These are phyloP conservation scores for Cephalotes varians DNA, from an alignment of 2,888 invertebrate species.

Conservation along the genomic window DNA sequence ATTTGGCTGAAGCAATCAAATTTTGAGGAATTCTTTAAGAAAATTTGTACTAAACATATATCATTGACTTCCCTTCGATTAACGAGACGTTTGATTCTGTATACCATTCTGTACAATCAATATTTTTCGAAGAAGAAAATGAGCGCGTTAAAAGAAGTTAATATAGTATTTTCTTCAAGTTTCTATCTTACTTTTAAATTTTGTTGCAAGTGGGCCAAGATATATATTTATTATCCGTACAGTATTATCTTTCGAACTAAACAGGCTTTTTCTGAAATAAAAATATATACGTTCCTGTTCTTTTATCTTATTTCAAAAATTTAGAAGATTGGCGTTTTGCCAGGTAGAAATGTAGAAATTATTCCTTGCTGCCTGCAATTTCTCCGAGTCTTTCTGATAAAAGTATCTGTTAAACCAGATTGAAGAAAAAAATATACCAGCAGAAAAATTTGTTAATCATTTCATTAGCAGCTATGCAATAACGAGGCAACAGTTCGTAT, in stretches of 20 bases:
- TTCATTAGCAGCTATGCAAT: conserved; percentile 61
- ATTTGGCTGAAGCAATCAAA: conserved; percentile 23
- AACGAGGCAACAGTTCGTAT: conserved; percentile 57
- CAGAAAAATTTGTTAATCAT: conserved; percentile 61
- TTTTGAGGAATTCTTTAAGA: conserved; percentile 20
- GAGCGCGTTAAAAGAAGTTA: neutral
- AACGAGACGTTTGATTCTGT: neutral
- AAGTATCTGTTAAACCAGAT: neutral
- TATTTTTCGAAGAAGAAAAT: neutral
- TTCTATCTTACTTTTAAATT: neutral
- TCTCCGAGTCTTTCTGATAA: neutral
- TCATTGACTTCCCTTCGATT: neutral
- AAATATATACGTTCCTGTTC: neutral
- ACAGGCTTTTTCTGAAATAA: neutral
- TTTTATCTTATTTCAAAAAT: neutral
- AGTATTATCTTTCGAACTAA: neutral
- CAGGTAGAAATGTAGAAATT: neutral
- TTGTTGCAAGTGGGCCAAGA: neutral
- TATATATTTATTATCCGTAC: neutral
- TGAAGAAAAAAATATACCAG: conserved; percentile 29
- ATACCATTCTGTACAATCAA: neutral
- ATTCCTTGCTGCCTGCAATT: neutral
- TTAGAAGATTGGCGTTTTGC: neutral
- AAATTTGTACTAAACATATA: conserved; percentile 6
- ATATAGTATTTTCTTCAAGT: neutral